Conservation (phyloP, 2,797 vertebrate genomes). For the Diglossa cyanea region DNA sequence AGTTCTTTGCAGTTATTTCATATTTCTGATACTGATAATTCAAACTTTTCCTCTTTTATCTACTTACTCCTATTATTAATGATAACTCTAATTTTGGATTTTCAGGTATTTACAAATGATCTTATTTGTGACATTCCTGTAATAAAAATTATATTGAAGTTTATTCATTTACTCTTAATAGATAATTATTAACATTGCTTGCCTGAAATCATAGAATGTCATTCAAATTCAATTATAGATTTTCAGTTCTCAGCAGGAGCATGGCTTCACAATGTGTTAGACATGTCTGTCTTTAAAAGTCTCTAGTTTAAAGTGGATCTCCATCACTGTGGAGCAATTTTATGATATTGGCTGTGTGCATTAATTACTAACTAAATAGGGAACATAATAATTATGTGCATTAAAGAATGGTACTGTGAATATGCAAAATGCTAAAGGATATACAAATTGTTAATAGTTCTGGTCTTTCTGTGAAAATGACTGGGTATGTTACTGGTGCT, state of each 20-base stretch:
- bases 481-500: neutral
- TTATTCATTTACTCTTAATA: neutral
- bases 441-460: neutral
- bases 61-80: neutral
- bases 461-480: neutral
- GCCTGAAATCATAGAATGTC: neutral
- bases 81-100: neutral
- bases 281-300: neutral
- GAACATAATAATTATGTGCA: neutral
- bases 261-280: neutral
- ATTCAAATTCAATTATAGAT: neutral
- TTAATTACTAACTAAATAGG: neutral
- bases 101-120: neutral
- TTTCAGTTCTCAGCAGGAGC: neutral
- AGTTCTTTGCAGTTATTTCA: neutral
- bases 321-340: neutral
- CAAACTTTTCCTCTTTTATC: neutral
- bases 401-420: neutral
- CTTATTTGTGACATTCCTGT: neutral
- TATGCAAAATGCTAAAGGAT: neutral
- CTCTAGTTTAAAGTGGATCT: neutral
- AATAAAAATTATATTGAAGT: neutral
- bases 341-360: neutral
- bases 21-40: neutral
- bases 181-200: neutral